A percentile compares a stretch with the other conserved stretches of the same genome.
phyloP scores from a whole-genome alignment of 2,888 invertebrate genomes.

The Strigamia maritima region DNA sequence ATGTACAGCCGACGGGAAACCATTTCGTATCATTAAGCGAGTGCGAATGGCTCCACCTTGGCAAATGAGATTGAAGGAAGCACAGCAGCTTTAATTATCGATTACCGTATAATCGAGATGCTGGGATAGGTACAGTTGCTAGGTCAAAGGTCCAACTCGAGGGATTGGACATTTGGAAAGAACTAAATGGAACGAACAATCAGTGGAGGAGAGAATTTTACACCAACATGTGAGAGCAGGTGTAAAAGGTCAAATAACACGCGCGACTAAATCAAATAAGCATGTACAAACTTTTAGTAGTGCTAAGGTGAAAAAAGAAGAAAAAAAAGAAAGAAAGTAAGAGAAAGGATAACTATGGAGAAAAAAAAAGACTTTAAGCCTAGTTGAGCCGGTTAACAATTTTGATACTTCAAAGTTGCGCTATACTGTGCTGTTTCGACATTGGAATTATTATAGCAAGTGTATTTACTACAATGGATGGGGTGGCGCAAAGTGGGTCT shows the following conservation, averaged over 20 bases:
- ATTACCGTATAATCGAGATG: constrained; percentile 11
- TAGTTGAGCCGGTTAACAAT: constrained; percentile 21
- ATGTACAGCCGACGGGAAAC: constrained; percentile 21
- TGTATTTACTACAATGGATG: constrained; percentile 17
- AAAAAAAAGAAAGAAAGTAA: background rate
- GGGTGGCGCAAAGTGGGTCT: constrained; percentile 18
- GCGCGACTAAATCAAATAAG: background rate
- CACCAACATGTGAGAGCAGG: background rate
- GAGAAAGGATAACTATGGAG: background rate
- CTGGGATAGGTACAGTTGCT: background rate
- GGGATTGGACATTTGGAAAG: constrained; percentile 17
- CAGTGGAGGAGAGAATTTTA: background rate
- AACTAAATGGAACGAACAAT: constrained; percentile 11
- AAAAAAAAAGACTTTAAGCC: background rate
- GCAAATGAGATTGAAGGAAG: constrained; percentile 25
- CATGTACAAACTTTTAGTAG: background rate
- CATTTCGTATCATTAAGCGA: constrained; percentile 15
- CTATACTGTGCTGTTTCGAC: background rate
- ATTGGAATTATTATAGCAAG: background rate
- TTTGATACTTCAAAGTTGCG: background rate
- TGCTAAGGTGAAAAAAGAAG: background rate
- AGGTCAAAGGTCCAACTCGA: background rate
- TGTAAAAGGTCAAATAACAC: background rate
- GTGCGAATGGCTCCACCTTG: constrained; percentile 24
- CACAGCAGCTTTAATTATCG: constrained; percentile 29